Evolutionary conservation across 2,888 invertebrate species (phyloP).

Genomic region (Caenorhabditis sp.): DNA sequence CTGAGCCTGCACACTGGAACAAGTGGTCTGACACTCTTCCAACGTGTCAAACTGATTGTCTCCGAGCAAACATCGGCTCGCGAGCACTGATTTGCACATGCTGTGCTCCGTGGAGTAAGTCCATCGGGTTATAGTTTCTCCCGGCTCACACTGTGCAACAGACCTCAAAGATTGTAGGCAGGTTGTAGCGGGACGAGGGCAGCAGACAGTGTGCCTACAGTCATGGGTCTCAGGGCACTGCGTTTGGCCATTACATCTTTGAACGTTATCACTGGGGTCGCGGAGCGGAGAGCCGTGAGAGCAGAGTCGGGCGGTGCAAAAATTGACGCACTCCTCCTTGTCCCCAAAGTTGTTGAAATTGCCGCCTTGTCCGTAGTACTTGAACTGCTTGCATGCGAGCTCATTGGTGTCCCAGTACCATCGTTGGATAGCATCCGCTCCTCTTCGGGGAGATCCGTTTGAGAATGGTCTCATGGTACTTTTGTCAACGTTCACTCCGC

Average conservation of each 20-base stretch:
- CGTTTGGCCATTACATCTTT: slow-evolving; percentile 58
- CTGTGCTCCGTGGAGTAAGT: slow-evolving; percentile 52
- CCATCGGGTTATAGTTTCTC: slow-evolving; percentile 35
- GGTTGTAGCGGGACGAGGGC: slow-evolving; percentile 63
- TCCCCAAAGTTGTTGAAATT: slow-evolving; percentile 75
- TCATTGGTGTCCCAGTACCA: slow-evolving; percentile 68
- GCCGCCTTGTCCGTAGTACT: slow-evolving; percentile 74
- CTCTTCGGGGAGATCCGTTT: slow-evolving; percentile 60
- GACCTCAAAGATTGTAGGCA: slow-evolving; percentile 19
- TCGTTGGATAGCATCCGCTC: slow-evolving; percentile 14
- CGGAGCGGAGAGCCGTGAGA: slow-evolving; percentile 56
- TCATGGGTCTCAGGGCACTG: slow-evolving; percentile 71
- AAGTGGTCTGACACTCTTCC: slow-evolving; percentile 66
- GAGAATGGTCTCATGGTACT: slow-evolving; percentile 54
- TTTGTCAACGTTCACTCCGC: slow-evolving; percentile 38
- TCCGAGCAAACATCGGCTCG: slow-evolving; percentile 65
- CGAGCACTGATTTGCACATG: slow-evolving; percentile 67
- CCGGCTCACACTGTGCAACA: slow-evolving; percentile 20
- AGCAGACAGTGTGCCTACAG: slow-evolving; percentile 70
- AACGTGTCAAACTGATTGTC: slow-evolving; percentile 68
- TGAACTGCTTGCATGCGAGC: slow-evolving; percentile 68
- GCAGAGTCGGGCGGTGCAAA: slow-evolving; percentile 62
- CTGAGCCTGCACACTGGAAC: slow-evolving; percentile 67
- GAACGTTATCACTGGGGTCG: slow-evolving; percentile 54
- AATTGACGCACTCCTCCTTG: slow-evolving; percentile 67